These are phyloP conservation scores for Falco columbarius DNA, from an alignment of 2,797 vertebrate genomes.

Conservation along the genomic window DNA sequence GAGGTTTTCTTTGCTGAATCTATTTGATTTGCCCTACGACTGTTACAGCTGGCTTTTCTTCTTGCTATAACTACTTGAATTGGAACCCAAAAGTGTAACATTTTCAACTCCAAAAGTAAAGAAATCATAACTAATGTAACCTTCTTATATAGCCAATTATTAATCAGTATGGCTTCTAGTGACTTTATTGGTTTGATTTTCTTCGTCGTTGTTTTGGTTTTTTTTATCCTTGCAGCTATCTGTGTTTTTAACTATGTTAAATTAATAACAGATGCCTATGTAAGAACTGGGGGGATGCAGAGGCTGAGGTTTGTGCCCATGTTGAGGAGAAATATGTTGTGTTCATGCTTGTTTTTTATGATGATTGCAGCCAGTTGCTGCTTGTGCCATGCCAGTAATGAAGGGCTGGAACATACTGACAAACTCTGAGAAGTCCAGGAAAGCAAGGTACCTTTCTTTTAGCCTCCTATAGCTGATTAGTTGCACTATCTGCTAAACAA, in stretches of 20 bases:
- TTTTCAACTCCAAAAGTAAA: neutral
- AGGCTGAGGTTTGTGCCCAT: neutral
- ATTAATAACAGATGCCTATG: neutral
- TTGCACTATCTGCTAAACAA: neutral
- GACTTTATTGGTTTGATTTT: neutral
- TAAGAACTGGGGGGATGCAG: neutral
- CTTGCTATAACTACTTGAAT: neutral
- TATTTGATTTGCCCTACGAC: neutral
- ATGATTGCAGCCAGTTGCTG: constrained; percentile 89
- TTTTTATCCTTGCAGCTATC: neutral
- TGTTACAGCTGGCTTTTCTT: neutral
- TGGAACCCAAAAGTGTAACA: neutral
- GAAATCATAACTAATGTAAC: neutral
- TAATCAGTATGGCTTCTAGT: neutral
- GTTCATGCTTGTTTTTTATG: constrained; percentile 24
- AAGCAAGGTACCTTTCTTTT: constrained; percentile 89
- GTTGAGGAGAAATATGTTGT: neutral
- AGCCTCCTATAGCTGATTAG: neutral
- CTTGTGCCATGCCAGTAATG: constrained; percentile 99
- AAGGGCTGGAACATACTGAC: constrained; percentile 99
- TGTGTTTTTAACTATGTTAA: neutral
- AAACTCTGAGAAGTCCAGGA: constrained; percentile 95
- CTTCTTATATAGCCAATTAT: neutral
- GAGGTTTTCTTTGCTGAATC: neutral
- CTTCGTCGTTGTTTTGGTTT: neutral